phyloP scores from a whole-genome alignment of 2,113 vertebrate species.

The Saccopteryx bilineata region DNA sequence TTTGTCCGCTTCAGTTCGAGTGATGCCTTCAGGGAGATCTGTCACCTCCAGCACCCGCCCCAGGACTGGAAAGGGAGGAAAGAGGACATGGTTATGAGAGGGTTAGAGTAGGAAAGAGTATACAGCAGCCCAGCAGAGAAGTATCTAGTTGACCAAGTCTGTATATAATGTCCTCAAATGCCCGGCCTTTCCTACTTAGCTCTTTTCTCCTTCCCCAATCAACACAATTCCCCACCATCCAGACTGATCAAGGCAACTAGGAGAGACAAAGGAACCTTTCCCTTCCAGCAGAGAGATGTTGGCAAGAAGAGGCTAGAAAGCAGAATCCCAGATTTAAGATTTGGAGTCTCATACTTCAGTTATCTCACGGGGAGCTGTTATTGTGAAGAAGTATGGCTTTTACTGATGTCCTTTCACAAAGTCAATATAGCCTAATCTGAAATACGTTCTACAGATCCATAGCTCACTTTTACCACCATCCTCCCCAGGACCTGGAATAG shows the following conservation, averaged over 20 bases:
- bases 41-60: constrained; percentile 98
- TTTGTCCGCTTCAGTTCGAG: constrained; percentile 96
- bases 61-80: constrained; percentile 89
- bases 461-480: not conserved
- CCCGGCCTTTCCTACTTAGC: not conserved
- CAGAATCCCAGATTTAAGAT: not conserved
- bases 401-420: not conserved
- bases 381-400: constrained; percentile 4
- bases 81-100: constrained; percentile 45
- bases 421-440: not conserved
- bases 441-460: not conserved
- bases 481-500: not conserved
- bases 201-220: not conserved
- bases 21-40: constrained; percentile 98
- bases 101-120: not conserved
- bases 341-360: not conserved
- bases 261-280: not conserved
- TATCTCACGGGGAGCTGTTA: not conserved
- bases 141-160: not conserved
- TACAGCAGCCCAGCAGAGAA: not conserved
- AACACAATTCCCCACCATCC: not conserved
- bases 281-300: not conserved
- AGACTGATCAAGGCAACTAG: not conserved
- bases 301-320: constrained; percentile 2
- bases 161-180: not conserved